Base-by-base conservation (phyloP, 2,797 vertebrate genomes). In the Epinephelus malabaricus region DNA sequence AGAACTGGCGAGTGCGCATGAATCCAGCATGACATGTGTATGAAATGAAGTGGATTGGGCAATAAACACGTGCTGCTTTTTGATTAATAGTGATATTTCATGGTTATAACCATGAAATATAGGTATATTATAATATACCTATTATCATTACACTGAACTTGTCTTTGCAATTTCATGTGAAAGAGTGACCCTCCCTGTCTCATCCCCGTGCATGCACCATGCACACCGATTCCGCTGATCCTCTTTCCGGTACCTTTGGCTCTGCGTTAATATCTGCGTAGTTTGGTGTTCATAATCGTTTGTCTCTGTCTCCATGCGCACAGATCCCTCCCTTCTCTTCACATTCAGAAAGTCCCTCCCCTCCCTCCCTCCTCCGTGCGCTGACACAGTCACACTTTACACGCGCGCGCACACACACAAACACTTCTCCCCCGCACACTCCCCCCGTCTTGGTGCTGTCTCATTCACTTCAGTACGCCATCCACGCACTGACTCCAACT, bases 211-310 rank as follows among this genome's bases (percentile, higher is more conserved):
- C 72, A 69, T 65, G 69, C 69, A 72, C 84, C 67, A 67, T 66
- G 73, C 68, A 74, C 83, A 78, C 50, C n/a, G 72, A 85, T 74
- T 62, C 68, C 62, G 67, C n/a, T 87, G 88, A 91, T 89, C 90
- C 91, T 92, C 92, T 91, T 95, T 96, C 95, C 95, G 95, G 95
- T 95, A 90, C 88, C 92, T 93, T 91, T 88, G 93, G 92, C 92
- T 88, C 91, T 93, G 93, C 94, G 94, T 93, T 94, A 54, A 91
- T 93, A 93, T 94, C 90, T 96, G 94, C 95, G 95, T 95, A 96
- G 92, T 94, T 94, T 76, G 84, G 49, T 83, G 74, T 79, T 81
- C 88, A 84, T 84, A 86, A 88, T 90, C 90, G 81, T 91, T 86
- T 81, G 71, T 91, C 83, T 88, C 87, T 78, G 83, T 89, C 87